phyloP scores from a whole-genome alignment of 2,113 vertebrate genomes.

The Callocephalon fimbriatum region DNA sequence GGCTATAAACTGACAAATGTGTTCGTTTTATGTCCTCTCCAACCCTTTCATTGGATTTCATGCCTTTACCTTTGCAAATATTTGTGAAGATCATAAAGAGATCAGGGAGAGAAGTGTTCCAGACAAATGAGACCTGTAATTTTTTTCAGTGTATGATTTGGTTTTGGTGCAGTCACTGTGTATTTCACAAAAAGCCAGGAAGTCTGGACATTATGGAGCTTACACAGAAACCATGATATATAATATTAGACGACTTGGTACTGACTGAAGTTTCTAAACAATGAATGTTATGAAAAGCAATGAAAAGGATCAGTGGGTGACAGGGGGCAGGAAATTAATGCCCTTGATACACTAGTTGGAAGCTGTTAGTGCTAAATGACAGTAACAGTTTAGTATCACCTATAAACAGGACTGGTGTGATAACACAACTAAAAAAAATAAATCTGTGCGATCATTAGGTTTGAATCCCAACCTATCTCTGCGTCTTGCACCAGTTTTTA shows the following conservation, averaged over 20 bases:
- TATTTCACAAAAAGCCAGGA: background rate
- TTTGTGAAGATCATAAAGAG: slow-evolving; percentile 44
- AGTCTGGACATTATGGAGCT: background rate
- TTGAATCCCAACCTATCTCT: background rate
- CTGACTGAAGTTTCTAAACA: background rate
- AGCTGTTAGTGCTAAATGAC: background rate
- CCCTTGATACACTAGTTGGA: background rate
- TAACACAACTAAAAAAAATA: background rate
- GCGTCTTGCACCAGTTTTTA: background rate
- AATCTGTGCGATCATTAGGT: background rate
- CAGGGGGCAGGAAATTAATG: slow-evolving; percentile 20
- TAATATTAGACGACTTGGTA: background rate
- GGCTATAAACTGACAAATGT: slow-evolving; percentile 52
- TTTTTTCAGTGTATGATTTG: background rate
- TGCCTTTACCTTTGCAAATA: slow-evolving; percentile 54
- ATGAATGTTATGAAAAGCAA: background rate
- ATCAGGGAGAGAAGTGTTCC: slow-evolving; percentile 2
- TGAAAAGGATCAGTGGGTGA: background rate
- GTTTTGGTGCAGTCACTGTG: background rate
- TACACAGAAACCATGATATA: background rate
- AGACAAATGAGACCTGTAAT: slow-evolving; percentile 7
- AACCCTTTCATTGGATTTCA: slow-evolving; percentile 14
- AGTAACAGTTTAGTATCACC: background rate
- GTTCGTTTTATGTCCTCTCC: slow-evolving; percentile 2
- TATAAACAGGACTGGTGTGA: background rate